Evolutionary conservation across 1,140 invertebrate species (phyloP).

Genomic region (Acromyrmex charruanus): DNA sequence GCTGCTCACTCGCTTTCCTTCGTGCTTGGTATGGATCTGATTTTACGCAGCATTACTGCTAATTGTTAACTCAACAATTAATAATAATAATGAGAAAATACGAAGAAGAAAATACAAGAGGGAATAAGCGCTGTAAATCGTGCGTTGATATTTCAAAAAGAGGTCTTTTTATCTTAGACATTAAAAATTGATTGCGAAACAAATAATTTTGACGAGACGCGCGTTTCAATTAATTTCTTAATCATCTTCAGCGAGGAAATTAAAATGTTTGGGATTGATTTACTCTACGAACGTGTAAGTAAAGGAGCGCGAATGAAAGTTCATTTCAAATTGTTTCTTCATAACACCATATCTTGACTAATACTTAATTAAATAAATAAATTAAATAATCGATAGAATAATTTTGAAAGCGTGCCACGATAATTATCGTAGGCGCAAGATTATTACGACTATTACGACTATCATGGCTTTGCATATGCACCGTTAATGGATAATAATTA

Average conservation of each 20-base stretch:
- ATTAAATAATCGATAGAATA: neutral
- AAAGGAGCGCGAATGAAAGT: neutral
- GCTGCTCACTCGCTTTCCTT: neutral
- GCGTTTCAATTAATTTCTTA: no score
- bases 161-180: no score
- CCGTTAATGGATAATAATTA: constrained; percentile 28
- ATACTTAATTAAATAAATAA: neutral
- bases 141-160: no score
- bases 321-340: neutral
- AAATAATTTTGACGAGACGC: no score
- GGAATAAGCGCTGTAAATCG: no score
- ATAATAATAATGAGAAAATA: neutral
- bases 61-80: no score
- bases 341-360: neutral
- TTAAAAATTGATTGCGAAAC: no score
- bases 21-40: neutral
- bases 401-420: constrained; percentile 2
- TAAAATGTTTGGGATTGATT: no score
- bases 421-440: neutral
- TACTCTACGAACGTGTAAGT: neutral
- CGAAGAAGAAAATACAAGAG: no score
- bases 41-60: neutral
- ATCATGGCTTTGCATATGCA: neutral
- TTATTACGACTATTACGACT: neutral
- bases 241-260: no score